Percentiles rank a stretch among this genome's conserved stretches.
Evolutionary conservation across 2,113 vertebrate genomes (phyloP).

Genomic region (Morone chrysops): DNA sequence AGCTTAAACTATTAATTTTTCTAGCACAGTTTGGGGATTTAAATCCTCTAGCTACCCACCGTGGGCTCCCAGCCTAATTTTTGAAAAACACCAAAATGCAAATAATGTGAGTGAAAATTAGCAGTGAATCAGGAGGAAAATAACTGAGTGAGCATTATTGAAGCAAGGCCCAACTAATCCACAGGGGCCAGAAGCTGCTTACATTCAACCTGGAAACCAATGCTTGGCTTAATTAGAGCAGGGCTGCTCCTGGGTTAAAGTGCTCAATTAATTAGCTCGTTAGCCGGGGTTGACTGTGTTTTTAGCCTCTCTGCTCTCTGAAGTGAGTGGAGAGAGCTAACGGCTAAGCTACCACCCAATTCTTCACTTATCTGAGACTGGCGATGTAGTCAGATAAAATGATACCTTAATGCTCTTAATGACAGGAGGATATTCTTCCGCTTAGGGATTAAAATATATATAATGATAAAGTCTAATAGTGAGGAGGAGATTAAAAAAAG

Average conservation of each 20-base stretch:
- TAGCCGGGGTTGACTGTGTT: conserved; percentile 24
- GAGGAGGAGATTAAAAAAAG: not conserved
- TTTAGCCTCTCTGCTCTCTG: conserved; percentile 27
- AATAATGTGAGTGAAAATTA: conserved; percentile 16
- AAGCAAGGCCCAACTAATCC: conserved; percentile 35
- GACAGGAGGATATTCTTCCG: not conserved
- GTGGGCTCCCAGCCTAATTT: conserved; percentile 20
- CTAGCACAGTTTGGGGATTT: conserved; percentile 42
- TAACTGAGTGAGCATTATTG: not conserved
- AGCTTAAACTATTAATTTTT: conserved; percentile 51
- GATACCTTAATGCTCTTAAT: not conserved
- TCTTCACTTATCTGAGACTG: not conserved
- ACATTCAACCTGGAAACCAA: conserved; percentile 49
- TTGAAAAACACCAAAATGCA: conserved; percentile 15
- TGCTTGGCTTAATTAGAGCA: conserved; percentile 35
- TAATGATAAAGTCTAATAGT: not conserved
- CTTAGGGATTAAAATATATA: conserved; percentile 22
- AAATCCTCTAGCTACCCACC: conserved; percentile 14
- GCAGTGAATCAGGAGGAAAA: conserved; percentile 21
- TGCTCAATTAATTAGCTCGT: conserved; percentile 48
- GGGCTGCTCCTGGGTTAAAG: not conserved
- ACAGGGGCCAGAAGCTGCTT: conserved; percentile 35
- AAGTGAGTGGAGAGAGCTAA: conserved; percentile 22
- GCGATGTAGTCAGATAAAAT: conserved; percentile 4
- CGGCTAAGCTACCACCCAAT: conserved; percentile 15